These are phyloP conservation scores for Synanthedon formicaeformis DNA, from an alignment of 2,888 invertebrate genomes.

Conservation along the genomic window DNA sequence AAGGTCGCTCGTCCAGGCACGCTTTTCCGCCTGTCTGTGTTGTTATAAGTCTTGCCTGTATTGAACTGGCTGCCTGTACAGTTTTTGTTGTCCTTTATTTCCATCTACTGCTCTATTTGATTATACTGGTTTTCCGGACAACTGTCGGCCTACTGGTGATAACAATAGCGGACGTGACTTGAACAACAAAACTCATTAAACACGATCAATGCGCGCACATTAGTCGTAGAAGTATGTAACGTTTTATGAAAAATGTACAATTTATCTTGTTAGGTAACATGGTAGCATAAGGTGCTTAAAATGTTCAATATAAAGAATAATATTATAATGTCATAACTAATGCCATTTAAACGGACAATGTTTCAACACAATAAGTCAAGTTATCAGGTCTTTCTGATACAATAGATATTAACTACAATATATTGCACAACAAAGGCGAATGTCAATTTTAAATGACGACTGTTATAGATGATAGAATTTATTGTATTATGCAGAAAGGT, in stretches of 20 bases:
- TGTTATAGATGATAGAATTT: conserved; percentile 29
- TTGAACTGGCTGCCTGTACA: conserved; percentile 38
- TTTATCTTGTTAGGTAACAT: too few species aligned
- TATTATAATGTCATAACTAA: too few species aligned
- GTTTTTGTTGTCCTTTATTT: conserved; percentile 24
- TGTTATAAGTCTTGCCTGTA: conserved; percentile 17
- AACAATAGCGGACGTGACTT: conserved; percentile 20
- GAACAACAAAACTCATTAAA: conserved; percentile 9
- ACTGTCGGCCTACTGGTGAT: conserved; percentile 20
- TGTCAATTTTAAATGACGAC: conserved; percentile 14
- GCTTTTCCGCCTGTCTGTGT: conserved; percentile 33
- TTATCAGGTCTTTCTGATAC: background rate
- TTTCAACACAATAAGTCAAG: background rate
- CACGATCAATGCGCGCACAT: conserved; percentile 6
- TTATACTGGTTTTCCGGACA: conserved; percentile 4
- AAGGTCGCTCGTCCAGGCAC: conserved; percentile 39
- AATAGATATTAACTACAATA: conserved; percentile 4
- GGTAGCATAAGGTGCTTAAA: too few species aligned
- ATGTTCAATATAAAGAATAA: too few species aligned
- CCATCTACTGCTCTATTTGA: conserved; percentile 4
- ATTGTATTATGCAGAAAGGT: conserved; percentile 16
- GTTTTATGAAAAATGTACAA: too few species aligned
- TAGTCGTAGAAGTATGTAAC: too few species aligned
- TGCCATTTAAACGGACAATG: too few species aligned
- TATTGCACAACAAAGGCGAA: conserved; percentile 15